Evolutionary conservation across 2,888 invertebrate species (phyloP).

Genomic region (Alentia gelatinosa): DNA sequence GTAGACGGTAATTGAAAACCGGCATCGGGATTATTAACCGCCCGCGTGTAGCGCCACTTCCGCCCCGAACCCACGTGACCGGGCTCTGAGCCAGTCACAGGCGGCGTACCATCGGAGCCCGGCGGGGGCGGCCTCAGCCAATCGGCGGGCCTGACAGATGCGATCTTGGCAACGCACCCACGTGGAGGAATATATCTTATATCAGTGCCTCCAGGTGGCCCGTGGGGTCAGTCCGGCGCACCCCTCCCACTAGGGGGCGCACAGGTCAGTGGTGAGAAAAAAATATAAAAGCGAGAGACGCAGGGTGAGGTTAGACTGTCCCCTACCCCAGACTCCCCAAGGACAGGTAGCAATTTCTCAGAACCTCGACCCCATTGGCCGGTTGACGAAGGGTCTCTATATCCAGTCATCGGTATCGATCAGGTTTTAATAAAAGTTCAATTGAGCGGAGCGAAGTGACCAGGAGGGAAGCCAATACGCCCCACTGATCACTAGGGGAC

Average conservation of each 20-base stretch:
- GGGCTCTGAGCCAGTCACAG: not conserved
- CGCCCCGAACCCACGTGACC: not conserved
- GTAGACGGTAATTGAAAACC: not conserved
- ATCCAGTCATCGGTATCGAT: not conserved
- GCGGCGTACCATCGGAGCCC: constrained; percentile 18
- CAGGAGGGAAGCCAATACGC: not conserved
- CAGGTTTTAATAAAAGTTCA: constrained; percentile 31
- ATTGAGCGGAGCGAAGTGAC: not conserved
- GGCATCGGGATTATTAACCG: not conserved
- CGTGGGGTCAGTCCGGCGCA: not conserved
- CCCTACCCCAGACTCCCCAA: not conserved
- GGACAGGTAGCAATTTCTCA: not conserved
- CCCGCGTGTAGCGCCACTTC: not conserved
- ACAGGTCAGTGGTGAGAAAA: too few species aligned
- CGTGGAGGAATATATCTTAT: not conserved
- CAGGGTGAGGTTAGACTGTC: too few species aligned
- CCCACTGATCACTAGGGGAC: not conserved
- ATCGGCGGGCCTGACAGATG: constrained; percentile 33
- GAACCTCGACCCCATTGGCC: not conserved
- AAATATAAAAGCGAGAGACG: too few species aligned
- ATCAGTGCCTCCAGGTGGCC: constrained; percentile 11
- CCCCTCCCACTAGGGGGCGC: not conserved
- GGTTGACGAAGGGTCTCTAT: not conserved
- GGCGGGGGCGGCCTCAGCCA: not conserved
- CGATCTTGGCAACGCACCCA: not conserved